phyloP scores from a whole-genome alignment of 2,797 vertebrate genomes.

The Paratrypauchen microcephalus region DNA sequence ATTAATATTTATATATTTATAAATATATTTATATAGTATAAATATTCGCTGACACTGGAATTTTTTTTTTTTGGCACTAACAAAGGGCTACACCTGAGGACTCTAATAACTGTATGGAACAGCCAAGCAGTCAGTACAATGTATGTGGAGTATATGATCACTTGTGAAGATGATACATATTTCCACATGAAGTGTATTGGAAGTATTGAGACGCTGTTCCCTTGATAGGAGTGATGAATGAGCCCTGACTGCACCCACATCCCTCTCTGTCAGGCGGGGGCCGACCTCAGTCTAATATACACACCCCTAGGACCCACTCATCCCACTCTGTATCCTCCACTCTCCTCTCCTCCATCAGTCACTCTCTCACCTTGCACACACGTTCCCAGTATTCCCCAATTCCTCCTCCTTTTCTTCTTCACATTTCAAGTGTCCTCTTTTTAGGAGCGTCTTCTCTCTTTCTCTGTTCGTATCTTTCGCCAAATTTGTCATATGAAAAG shows the following conservation, averaged over 20 bases:
- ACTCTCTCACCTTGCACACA: conserved; percentile 51
- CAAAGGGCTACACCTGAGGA: conserved; percentile 40
- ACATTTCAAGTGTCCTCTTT: conserved; percentile 27
- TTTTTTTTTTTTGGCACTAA: conserved; percentile 63
- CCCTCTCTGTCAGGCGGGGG: conserved; percentile 79
- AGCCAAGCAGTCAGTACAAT: conserved; percentile 36
- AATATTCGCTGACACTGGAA: conserved; percentile 70
- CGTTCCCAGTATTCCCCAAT: conserved; percentile 41
- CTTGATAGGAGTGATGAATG: conserved; percentile 78
- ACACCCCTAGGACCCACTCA: conserved; percentile 73
- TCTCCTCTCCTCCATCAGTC: conserved; percentile 65
- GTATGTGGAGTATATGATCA: conserved; percentile 17
- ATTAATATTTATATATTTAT: no score
- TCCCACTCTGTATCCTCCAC: conserved; percentile 57
- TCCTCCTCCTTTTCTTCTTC: conserved; percentile 10
- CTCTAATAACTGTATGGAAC: conserved; percentile 8
- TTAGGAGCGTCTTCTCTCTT: conserved; percentile 37
- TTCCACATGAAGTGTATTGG: conserved; percentile 57
- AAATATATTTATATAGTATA: no score
- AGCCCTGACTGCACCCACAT: conserved; percentile 81
- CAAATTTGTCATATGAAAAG: conserved; percentile 59
- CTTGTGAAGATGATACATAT: conserved; percentile 34
- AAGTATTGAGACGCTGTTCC: conserved; percentile 70
- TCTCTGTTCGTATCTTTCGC: conserved; percentile 53
- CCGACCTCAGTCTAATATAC: conserved; percentile 76